Percentiles rank a stretch among this genome's conserved stretches.
phyloP scores from a whole-genome alignment of 2,888 invertebrate genomes.

The Neoscelio sp. region DNA sequence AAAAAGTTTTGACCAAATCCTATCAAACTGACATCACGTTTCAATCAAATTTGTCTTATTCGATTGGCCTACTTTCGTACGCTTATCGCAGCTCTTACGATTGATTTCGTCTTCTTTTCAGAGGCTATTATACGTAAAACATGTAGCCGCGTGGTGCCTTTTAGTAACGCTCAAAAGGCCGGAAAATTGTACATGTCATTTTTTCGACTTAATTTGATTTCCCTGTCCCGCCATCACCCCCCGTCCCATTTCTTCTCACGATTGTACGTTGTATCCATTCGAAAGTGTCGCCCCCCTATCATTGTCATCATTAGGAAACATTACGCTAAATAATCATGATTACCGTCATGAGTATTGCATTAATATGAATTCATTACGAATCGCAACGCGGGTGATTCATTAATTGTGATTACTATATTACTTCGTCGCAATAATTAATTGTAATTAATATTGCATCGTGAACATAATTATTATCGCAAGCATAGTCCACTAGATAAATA shows the following conservation, averaged over 20 bases:
- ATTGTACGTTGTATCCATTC: not conserved
- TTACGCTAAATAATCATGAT: slow-evolving; percentile 19
- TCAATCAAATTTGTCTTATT: slow-evolving; percentile 13
- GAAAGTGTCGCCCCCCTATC: slow-evolving; percentile 9
- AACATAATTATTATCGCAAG: slow-evolving; percentile 54
- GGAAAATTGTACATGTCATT: slow-evolving; percentile 20
- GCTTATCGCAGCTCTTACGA: slow-evolving; percentile 2
- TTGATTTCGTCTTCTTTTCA: slow-evolving; percentile 17
- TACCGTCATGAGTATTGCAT: slow-evolving; percentile 27
- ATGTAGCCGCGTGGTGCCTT: slow-evolving; percentile 42
- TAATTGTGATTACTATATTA: slow-evolving; percentile 52
- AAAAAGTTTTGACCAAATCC: no score
- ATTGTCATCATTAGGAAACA: slow-evolving; percentile 24
- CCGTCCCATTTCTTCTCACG: no score
- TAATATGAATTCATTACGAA: slow-evolving; percentile 46
- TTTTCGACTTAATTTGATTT: slow-evolving; percentile 2
- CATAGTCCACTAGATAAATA: slow-evolving; percentile 57
- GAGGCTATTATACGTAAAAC: slow-evolving; percentile 14
- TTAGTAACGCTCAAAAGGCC: slow-evolving; percentile 49
- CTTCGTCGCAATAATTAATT: slow-evolving; percentile 61
- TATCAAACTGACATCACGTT: slow-evolving; percentile 1
- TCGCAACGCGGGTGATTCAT: slow-evolving; percentile 38
- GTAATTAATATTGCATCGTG: slow-evolving; percentile 61
- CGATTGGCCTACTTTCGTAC: slow-evolving; percentile 42
- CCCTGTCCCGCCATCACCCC: not conserved